These are phyloP conservation scores for Hippocampus kuda DNA, from an alignment of 2,797 vertebrate genomes.

Conservation along the genomic window DNA sequence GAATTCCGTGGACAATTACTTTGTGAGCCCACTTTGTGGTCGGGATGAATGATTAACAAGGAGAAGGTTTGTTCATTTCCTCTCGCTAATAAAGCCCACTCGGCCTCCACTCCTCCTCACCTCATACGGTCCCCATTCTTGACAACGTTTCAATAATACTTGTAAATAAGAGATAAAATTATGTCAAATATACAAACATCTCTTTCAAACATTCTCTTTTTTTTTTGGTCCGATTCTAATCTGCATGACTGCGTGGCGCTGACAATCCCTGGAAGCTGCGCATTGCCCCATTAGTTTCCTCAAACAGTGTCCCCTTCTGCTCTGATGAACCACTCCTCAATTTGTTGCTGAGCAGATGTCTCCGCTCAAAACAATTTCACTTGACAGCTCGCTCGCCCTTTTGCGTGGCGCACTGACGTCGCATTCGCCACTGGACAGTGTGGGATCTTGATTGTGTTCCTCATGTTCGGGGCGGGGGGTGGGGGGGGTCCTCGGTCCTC, in stretches of 20 bases:
- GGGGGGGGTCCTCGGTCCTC: too few species aligned
- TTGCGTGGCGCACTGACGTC: not conserved
- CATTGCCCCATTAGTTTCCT: slow-evolving; percentile 41
- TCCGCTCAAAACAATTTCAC: slow-evolving; percentile 41
- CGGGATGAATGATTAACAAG: slow-evolving; percentile 68
- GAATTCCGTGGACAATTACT: slow-evolving; percentile 42
- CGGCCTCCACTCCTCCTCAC: slow-evolving; percentile 15
- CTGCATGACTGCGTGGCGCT: slow-evolving; percentile 6
- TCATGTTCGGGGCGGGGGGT: not conserved
- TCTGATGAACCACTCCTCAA: slow-evolving; percentile 43
- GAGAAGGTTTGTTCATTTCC: slow-evolving; percentile 62
- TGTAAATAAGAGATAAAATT: not conserved
- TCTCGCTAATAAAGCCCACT: slow-evolving; percentile 54
- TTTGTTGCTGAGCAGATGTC: slow-evolving; percentile 64
- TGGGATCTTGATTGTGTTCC: not conserved
- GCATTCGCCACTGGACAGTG: not conserved
- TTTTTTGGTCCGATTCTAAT: not conserved
- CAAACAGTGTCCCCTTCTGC: slow-evolving; percentile 45
- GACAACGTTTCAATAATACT: not conserved
- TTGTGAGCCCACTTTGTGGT: slow-evolving; percentile 31
- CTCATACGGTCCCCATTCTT: not conserved
- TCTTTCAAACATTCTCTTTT: not conserved
- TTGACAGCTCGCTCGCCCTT: slow-evolving; percentile 57
- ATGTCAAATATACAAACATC: not conserved
- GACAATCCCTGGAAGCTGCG: slow-evolving; percentile 41